Evolutionary conservation across 2,888 invertebrate genomes (phyloP).

Genomic region (Ecliptopera silaceata): DNA sequence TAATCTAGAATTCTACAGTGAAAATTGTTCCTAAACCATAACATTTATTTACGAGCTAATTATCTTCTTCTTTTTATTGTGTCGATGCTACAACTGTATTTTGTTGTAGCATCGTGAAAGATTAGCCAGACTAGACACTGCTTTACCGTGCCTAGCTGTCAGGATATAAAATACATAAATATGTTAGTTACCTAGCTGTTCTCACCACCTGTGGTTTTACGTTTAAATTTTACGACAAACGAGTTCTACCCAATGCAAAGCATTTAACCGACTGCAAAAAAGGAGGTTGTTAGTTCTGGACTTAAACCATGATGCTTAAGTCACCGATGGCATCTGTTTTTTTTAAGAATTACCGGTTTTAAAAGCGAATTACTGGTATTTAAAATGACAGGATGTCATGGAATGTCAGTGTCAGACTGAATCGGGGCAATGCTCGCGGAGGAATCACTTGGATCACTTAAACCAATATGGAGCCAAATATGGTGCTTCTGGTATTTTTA

Average conservation of each 20-base stretch:
- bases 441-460: neutral
- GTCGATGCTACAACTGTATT: too few species aligned
- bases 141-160: too few species aligned
- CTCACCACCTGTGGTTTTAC: conserved; percentile 13
- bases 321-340: conserved; percentile 11
- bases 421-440: neutral
- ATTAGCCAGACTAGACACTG: too few species aligned
- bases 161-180: neutral
- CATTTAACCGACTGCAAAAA: conserved; percentile 14
- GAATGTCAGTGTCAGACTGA: neutral
- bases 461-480: neutral
- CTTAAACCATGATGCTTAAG: neutral
- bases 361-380: conserved; percentile 10
- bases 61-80: too few species aligned
- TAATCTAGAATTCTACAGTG: too few species aligned
- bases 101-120: too few species aligned
- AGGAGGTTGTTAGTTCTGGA: neutral
- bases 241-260: conserved; percentile 18
- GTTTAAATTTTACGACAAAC: conserved; percentile 19
- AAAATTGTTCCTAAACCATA: too few species aligned
- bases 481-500: neutral
- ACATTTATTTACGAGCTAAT: too few species aligned
- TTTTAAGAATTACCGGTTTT: too few species aligned
- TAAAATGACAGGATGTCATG: neutral
- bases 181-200: conserved; percentile 5